Conservation (phyloP, 2,888 invertebrate genomes). For the Octonoba sinensis region DNA sequence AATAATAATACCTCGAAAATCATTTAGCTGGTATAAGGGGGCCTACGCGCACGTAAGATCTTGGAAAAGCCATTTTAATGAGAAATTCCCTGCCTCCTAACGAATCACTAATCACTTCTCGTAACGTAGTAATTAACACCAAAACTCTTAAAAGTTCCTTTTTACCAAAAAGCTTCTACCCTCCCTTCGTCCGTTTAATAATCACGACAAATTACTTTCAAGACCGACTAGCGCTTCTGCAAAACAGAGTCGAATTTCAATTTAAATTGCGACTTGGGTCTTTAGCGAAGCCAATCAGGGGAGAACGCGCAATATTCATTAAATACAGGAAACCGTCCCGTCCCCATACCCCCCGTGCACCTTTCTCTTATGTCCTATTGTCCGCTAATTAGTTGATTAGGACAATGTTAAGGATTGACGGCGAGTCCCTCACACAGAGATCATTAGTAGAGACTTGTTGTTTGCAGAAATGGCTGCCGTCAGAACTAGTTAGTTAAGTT, state of each 20-base stretch:
- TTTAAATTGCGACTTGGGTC: slow-evolving; percentile 49
- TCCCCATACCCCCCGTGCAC: neutral
- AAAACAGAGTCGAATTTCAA: slow-evolving; percentile 58
- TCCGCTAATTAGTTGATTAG: slow-evolving; percentile 63
- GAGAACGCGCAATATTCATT: slow-evolving; percentile 49
- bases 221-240: slow-evolving; percentile 17
- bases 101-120: slow-evolving; percentile 60
- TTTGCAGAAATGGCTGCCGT: neutral
- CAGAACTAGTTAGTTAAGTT: too few species aligned
- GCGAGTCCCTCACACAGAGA: slow-evolving; percentile 13
- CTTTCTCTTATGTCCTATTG: slow-evolving; percentile 38
- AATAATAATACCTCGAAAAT: slow-evolving; percentile 55
- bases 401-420: slow-evolving; percentile 58
- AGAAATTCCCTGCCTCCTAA: slow-evolving; percentile 51
- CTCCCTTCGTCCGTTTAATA: slow-evolving; percentile 25
- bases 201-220: slow-evolving; percentile 53
- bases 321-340: slow-evolving; percentile 19
- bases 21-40: slow-evolving; percentile 31
- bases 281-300: slow-evolving; percentile 54
- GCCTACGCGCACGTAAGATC: neutral
- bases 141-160: slow-evolving; percentile 59
- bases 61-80: slow-evolving; percentile 57
- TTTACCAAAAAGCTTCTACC: slow-evolving; percentile 25
- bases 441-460: slow-evolving; percentile 39
- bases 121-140: slow-evolving; percentile 60